Percentiles rank a stretch among this genome's conserved stretches.
Conservation (phyloP, 2,797 vertebrate species). For the Microtus agrestis region DNA sequence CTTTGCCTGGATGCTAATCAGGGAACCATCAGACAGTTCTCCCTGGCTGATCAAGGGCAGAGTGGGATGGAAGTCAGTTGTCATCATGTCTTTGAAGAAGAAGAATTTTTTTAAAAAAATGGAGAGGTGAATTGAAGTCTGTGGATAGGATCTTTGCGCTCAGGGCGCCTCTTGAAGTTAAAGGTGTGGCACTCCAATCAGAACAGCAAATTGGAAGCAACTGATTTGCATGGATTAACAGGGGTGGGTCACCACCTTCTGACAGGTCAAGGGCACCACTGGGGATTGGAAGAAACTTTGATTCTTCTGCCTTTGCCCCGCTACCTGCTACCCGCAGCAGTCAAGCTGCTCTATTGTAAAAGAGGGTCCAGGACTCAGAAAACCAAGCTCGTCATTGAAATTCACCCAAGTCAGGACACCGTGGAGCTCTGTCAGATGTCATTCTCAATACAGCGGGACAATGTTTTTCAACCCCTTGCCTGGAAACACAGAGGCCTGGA, state of each 20-base stretch:
- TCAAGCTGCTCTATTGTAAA: constrained; percentile 90
- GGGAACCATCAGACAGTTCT: constrained; percentile 85
- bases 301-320: constrained; percentile 86
- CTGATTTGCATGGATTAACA: constrained; percentile 90
- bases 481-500: constrained; percentile 86
- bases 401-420: constrained; percentile 90
- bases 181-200: constrained; percentile 88
- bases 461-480: constrained; percentile 90
- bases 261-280: constrained; percentile 87
- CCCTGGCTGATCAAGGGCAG: constrained; percentile 82
- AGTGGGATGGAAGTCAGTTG: constrained; percentile 84
- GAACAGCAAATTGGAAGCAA: constrained; percentile 87
- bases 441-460: constrained; percentile 89
- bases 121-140: constrained; percentile 86
- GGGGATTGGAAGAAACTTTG: constrained; percentile 90
- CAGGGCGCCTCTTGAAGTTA: constrained; percentile 86
- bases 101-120: constrained; percentile 55
- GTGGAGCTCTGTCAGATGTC: constrained; percentile 90
- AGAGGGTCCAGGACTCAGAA: constrained; percentile 88
- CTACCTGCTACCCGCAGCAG: constrained; percentile 85
- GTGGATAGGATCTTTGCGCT: constrained; percentile 85
- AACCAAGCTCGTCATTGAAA: constrained; percentile 91
- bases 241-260: constrained; percentile 87
- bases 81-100: constrained; percentile 84
- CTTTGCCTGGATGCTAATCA: constrained; percentile 90